Evolutionary conservation across 2,113 vertebrate genomes (phyloP), one percentile per base, ranked within the genome.

Genomic region (Bucco capensis): DNA sequence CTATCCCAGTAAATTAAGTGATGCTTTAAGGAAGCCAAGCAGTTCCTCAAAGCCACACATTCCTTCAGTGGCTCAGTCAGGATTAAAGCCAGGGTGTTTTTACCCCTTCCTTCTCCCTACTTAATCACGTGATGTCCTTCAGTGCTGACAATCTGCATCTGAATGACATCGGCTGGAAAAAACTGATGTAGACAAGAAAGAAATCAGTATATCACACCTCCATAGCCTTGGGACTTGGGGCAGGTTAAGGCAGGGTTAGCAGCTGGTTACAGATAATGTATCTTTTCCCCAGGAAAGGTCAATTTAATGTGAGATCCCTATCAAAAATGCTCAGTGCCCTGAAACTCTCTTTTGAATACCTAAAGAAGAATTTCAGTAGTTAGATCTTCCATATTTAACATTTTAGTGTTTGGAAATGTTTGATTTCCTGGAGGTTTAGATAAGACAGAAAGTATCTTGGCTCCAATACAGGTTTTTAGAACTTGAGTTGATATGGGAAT

Each of bases 211-310:
- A 88, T 94, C 89, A 75, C 70, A 88, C 80, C 93, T 93, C 87
- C 90, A 61, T 80, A 80, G 87, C 96, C 85, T 64, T 95, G 92
- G 89, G 85, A 92, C 75, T 10, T 30, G 12, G 57, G 87, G 92
- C 88, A 93, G 89, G 94, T 81, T 85, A 89, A 61, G 87, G 67
- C 78, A 90, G 88, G 92, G 86, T 92, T 92, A 95, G 84, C 66
- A 95, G 84, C 76, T 94, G 79, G 19, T 92, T 93, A 89, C 91
- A 96, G 81, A 92, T 95, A 90, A 95, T 95, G 82, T 79, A 79
- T 95, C 88, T 94, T 93, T 93, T 93, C 94, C 95, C 95, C 80
- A 70, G 76, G 71, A 93, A 95, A 86, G 67, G 86, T 91, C 95
- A 94, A 79, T 69, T 93, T 93, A 90, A 91, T 90, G 79, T 80